Base-by-base conservation (phyloP, 2,888 invertebrate genomes). In the Argynnis bischoffii region DNA sequence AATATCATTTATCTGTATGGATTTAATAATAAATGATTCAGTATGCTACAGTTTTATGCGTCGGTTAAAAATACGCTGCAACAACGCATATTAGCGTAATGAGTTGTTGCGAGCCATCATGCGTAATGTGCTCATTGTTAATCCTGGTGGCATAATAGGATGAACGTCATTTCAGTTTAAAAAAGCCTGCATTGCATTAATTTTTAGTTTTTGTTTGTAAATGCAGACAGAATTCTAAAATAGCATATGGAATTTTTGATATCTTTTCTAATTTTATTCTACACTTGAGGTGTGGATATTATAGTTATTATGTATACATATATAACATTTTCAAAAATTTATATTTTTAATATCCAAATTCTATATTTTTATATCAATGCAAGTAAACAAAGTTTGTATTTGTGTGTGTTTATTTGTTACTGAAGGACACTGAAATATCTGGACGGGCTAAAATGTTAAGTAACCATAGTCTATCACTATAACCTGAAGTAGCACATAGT, bases 71-170 rank as follows among this genome's bases (percentile, higher is more conserved):
- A 51, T 16, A 15, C 50, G 50, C 6, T 60, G 50, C 60, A 50
- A 57, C 26, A 46, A 60, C 51, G 61, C 51, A 35, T 61, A 61
- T 61, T 61, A 61, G 61, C 51, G 1, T 61, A 61, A 61, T 61
- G 61, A 61, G 61, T 13, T 61, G 61, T 50, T 61, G 16, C 61
- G 3, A 35, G 61, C 51, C 51, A 8, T 41, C 50, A 51, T 61
- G 61, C 61, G 61, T 61, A 16, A 6, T 61, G 50, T 16, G 18
- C 18, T 51, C 50, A 51, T 51, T 51, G 50, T 51, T 61, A 51
- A 61, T 61, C 61, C 41, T 15, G 16, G 14, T 51, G 50, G 31
- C 31, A 35, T 60, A 60, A 60, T 60, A 60, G 50, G 50, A 60
- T 60, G 31, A 60, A 51, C 31, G 35, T 60, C 26, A 60, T n/a